Base-by-base conservation (phyloP, 2,797 vertebrate species). In the Coreius guichenoti region DNA sequence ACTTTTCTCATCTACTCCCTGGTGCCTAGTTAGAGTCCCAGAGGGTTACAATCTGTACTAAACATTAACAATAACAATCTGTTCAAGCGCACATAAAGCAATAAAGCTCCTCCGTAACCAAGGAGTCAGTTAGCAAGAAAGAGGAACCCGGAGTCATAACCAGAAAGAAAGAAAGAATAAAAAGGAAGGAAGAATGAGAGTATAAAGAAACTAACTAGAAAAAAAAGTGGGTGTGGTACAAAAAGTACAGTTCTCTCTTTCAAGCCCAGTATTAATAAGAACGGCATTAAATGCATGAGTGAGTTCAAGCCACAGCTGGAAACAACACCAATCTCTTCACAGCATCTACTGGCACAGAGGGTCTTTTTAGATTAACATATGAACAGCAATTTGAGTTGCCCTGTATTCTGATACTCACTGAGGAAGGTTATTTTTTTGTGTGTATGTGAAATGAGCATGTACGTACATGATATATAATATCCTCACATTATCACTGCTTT, bases 101-200 rank as follows among this genome's bases (percentile, higher is more conserved):
- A 93, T 93, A 88, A 91, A 83, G n/a, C 58, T 75, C 65, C 36
- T 11, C 65, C 63, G 94, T 95, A 91, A 89, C 93, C 93, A 94
- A 92, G 93, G 93, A 91, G 82, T 75, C 91, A 19, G 93, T 93
- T 87, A 88, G 93, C 89, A 94, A 85, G 92, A 87, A 86, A 87
- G 33, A 49, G 86, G 81, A 89, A 91, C 47, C 63, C 43, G 7
- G 26, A 80, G 80, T 45, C 73, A 36, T 47, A 77, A 84, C 76
- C 75, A 21, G 81, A 87, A 73, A 75, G 29, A 87, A 73, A 73
- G 31, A 69, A 5, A 69, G 23, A 83, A 23, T 13, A 54, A 56
- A 45, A 33, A 49, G 8, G 3, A 45, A 29, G 58, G 43, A 51
- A 68, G 26, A 70, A 26, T 12, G 26, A 9, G 8, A 61, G 17